These are phyloP conservation scores for Tineola bisselliella DNA, from an alignment of 2,888 invertebrate species.

Conservation along the genomic window DNA sequence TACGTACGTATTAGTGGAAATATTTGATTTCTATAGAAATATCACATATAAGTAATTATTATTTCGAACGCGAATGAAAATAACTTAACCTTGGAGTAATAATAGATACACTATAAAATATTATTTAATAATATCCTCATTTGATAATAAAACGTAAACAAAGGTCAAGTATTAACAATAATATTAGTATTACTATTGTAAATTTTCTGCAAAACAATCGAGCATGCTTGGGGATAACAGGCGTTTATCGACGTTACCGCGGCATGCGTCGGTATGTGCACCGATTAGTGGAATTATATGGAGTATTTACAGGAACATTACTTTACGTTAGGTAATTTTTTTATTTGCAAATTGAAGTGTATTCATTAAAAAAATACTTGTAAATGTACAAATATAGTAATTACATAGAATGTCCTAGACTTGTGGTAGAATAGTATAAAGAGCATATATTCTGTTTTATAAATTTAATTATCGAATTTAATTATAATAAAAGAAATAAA, in stretches of 20 bases:
- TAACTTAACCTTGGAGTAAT: not conserved
- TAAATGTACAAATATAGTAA: not conserved
- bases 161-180: not conserved
- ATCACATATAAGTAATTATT: not conserved
- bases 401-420: not conserved
- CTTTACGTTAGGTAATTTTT: too few relatives aligned
- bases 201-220: not conserved
- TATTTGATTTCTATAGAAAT: too few relatives aligned
- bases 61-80: not conserved
- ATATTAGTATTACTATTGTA: not conserved
- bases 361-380: not conserved
- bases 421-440: too few relatives aligned
- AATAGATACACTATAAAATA: not conserved
- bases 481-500: too few relatives aligned
- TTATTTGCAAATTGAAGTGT: too few relatives aligned
- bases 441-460: too few relatives aligned
- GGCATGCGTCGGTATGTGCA: slow-evolving; percentile 33
- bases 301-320: slow-evolving; percentile 21
- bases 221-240: slow-evolving; percentile 30
- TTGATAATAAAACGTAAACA: not conserved
- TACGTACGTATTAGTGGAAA: too few relatives aligned
- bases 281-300: slow-evolving; percentile 38
- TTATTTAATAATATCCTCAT: not conserved
- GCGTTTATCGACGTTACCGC: slow-evolving; percentile 44
- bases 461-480: too few relatives aligned